Evolutionary conservation across 35 echinoderm and acorn worm genomes (phyloP).

Genomic region (Apostichopus parvimensis): DNA sequence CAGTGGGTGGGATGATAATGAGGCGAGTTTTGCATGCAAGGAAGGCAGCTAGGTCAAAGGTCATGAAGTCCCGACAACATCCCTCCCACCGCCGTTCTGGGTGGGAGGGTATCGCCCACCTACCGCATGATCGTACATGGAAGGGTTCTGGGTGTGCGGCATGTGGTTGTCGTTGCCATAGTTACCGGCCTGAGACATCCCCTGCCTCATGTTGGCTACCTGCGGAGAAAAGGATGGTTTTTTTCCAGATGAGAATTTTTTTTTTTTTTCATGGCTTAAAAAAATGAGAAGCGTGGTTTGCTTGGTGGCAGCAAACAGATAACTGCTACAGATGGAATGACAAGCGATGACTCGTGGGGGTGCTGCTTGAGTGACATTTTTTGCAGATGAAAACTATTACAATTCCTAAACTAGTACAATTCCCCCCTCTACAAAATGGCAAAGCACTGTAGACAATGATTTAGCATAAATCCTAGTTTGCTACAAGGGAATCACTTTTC

Average conservation of each 20-base stretch:
- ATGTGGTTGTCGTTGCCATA: slow-evolving; percentile 80
- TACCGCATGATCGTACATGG: slow-evolving; percentile 89
- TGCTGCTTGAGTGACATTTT: neutral
- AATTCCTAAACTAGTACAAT: too few species aligned
- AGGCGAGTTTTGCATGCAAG: slow-evolving; percentile 29
- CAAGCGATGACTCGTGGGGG: neutral
- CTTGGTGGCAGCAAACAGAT: slow-evolving; percentile 18
- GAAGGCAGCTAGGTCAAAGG: slow-evolving; percentile 43
- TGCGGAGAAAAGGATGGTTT: slow-evolving; percentile 25
- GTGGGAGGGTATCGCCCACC: slow-evolving; percentile 76
- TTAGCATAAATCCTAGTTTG: too few species aligned
- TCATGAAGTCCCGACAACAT: slow-evolving; percentile 92
- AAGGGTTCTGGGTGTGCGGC: slow-evolving; percentile 70
- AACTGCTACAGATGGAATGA: neutral
- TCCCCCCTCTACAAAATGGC: too few species aligned
- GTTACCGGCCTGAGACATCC: slow-evolving; percentile 90
- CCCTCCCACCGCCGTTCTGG: slow-evolving; percentile 56
- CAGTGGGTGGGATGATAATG: slow-evolving; percentile 30
- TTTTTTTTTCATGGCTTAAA: too few species aligned
- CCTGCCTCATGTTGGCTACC: slow-evolving; percentile 94
- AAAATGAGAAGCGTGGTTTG: neutral
- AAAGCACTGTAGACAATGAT: too few species aligned
- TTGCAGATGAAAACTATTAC: neutral
- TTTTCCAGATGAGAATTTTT: neutral
- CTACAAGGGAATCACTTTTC: too few species aligned